Evolutionary conservation across 2,888 invertebrate genomes (phyloP).

Genomic region (Sesia apiformis): DNA sequence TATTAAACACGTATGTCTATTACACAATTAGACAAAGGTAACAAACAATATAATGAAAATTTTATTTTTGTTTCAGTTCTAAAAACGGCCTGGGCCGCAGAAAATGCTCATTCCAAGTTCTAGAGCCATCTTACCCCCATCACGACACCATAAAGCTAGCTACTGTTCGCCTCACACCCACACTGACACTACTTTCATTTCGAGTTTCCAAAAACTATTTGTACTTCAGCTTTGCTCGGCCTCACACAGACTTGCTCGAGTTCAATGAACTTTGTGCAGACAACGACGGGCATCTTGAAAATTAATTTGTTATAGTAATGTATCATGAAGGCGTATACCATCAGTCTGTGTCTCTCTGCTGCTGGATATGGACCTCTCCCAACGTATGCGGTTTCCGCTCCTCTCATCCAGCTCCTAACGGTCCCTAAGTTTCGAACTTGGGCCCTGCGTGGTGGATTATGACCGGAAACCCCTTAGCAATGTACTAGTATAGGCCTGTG

Average conservation of each 20-base stretch:
- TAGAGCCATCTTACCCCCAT: not conserved
- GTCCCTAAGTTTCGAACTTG: too few species aligned
- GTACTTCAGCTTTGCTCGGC: slow-evolving; percentile 44
- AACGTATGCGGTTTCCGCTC: too few species aligned
- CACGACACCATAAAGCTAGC: slow-evolving; percentile 36
- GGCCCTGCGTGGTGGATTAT: too few species aligned
- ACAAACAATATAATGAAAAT: too few species aligned
- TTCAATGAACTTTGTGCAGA: slow-evolving; percentile 34
- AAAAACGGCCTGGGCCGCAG: slow-evolving; percentile 11
- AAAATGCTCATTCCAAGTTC: slow-evolving; percentile 14
- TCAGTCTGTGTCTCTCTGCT: too few species aligned
- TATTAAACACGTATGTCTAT: too few species aligned
- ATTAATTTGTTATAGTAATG: not conserved
- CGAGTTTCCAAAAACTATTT: slow-evolving; percentile 49
- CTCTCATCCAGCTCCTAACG: too few species aligned
- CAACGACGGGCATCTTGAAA: slow-evolving; percentile 10
- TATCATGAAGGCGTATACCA: not conserved
- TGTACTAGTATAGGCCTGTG: too few species aligned
- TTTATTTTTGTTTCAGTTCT: slow-evolving; percentile 19
- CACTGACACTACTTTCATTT: slow-evolving; percentile 39
- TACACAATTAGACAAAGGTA: too few species aligned
- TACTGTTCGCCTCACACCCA: slow-evolving; percentile 32
- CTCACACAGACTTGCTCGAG: slow-evolving; percentile 38
- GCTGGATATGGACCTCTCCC: too few species aligned
- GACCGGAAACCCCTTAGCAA: too few species aligned